Base-by-base conservation (phyloP, 2,113 vertebrate species). In the Mirounga angustirostris region DNA sequence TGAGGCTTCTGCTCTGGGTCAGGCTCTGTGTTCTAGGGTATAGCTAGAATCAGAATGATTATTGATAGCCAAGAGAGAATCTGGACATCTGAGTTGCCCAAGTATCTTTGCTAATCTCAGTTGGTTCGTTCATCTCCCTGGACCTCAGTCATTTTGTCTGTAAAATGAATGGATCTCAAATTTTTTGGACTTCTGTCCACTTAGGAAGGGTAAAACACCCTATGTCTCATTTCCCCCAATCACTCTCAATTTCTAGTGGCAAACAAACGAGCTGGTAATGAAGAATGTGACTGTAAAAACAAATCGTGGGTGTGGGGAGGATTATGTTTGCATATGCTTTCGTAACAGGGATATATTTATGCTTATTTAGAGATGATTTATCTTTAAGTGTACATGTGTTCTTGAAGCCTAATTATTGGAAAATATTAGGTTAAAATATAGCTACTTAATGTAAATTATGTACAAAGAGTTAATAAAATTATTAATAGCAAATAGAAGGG, bases 401-500 rank as follows among this genome's bases (percentile, higher is more conserved):
- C 63, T 93, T 96, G 11, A 95, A 93, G 21, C 56, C 56, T 86
- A 93, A 56, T 50, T 79, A 79, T 50, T 76, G 8, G 14, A 74
- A 96, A 81, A 88, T 67, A 16, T 93, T 67, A 87, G 28, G 24
- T 43, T 58, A 85, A 89, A 69, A 84, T 88, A 80, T 26, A 58
- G 22, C 80, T 50, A 52, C 36, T 69, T 56, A 46, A 43, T 74
- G 6, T 46, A 96, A 93, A 61, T 33, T 43, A 80, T 73, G 1
- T 65, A 52, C 92, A 10, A 63, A 89, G 15, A 10, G 12, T 52
- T 93, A 94, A 89, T n/a, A 79, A 92, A 90, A 58, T n/a, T 93
- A 71, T 71, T 78, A 0, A 46, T 8, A 85, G 18, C 21, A 92
- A 84, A 33, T 93, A 92, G 21, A 84, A 91, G 79, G 14, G 24